These are phyloP conservation scores for Marcusenius ussheri DNA, from an alignment of 2,113 vertebrate species.

Conservation along the genomic window DNA sequence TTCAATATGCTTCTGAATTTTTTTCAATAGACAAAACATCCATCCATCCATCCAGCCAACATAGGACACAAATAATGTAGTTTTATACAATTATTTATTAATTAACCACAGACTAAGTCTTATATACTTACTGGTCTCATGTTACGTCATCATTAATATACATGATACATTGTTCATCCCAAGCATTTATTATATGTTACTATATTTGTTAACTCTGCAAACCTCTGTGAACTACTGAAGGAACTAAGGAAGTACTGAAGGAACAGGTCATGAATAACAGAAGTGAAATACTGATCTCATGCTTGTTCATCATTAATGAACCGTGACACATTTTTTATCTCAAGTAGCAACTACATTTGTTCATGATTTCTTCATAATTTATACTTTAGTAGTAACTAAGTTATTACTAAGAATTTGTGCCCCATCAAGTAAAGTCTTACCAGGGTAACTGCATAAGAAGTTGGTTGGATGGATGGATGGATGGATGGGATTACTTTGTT, in stretches of 20 bases:
- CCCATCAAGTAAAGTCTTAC: not conserved
- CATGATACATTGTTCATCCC: no score
- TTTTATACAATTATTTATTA: no score
- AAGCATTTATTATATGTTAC: no score
- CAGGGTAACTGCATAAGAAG: not conserved
- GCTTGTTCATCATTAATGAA: not conserved
- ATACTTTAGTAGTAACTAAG: not conserved
- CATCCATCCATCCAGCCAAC: not conserved
- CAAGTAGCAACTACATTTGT: not conserved
- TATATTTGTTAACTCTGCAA: no score
- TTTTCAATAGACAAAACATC: not conserved
- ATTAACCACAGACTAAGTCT: no score
- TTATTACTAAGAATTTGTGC: not conserved
- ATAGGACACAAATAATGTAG: no score
- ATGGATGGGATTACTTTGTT: not conserved
- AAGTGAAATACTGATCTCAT: not conserved
- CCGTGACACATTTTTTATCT: not conserved
- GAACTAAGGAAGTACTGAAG: no score
- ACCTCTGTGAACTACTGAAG: no score
- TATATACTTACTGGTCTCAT: no score
- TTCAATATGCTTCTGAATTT: not conserved
- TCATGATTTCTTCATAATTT: not conserved
- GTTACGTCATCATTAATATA: no score
- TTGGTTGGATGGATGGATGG: not conserved
- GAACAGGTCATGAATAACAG: no score